These are phyloP conservation scores for Eristalinus aeneus DNA, from an alignment of 2,888 invertebrate species.

Conservation along the genomic window DNA sequence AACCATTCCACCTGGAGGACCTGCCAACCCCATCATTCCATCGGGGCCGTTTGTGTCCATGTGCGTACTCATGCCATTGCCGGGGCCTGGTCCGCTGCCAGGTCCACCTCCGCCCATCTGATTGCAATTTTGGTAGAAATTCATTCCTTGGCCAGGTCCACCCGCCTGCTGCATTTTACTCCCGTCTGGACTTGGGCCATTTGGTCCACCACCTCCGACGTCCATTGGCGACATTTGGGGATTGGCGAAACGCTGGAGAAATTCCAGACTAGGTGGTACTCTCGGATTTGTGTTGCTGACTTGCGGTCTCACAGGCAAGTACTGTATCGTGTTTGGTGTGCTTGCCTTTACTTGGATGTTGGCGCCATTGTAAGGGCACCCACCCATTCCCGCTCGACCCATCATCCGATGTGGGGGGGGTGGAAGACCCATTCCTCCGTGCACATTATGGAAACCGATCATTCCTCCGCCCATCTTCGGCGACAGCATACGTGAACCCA, in stretches of 20 bases:
- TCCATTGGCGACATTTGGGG: conserved; percentile 83
- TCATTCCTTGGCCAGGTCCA: conserved; percentile 72
- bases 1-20: conserved; percentile 70
- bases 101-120: conserved; percentile 76
- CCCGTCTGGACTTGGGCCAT: conserved; percentile 70
- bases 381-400: conserved; percentile 85
- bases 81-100: conserved; percentile 77
- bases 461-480: conserved; percentile 85
- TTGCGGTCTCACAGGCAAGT: conserved; percentile 97
- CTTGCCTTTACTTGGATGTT: conserved; percentile 97
- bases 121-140: conserved; percentile 79
- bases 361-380: conserved; percentile 83
- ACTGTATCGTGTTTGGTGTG: conserved; percentile 98
- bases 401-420: conserved; percentile 82
- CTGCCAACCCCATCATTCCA: conserved; percentile 68
- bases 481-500: conserved; percentile 82
- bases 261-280: conserved; percentile 93
- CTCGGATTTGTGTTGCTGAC: conserved; percentile 87
- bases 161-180: conserved; percentile 67
- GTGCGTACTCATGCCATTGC: conserved; percentile 78
- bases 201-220: conserved; percentile 68
- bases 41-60: conserved; percentile 74
- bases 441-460: conserved; percentile 78
- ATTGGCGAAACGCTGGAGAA: conserved; percentile 92
- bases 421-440: conserved; percentile 72